Evolutionary conservation across 37 sponge, comb jelly and placozoan genomes (phyloP).

Genomic region (Aplysina aerophoba): DNA sequence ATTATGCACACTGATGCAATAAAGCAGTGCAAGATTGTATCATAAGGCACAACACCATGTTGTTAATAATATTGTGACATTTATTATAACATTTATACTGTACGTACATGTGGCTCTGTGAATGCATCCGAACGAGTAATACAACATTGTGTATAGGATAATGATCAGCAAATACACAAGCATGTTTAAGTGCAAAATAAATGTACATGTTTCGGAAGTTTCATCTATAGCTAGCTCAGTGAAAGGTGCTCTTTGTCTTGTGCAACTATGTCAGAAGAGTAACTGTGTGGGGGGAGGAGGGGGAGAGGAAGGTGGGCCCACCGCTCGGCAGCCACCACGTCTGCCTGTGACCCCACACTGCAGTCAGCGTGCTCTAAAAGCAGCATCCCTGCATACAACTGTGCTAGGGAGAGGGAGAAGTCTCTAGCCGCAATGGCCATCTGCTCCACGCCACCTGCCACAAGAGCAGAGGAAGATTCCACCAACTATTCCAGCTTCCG

Average conservation of each 20-base stretch:
- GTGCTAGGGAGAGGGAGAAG: constrained; percentile 65
- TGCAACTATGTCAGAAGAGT: background rate
- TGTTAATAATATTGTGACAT: no score
- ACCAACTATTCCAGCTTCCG: background rate
- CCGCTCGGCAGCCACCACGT: constrained; percentile 38
- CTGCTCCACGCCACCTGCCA: background rate
- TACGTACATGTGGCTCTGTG: no score
- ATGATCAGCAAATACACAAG: background rate
- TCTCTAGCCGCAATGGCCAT: constrained; percentile 78
- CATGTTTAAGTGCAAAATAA: background rate
- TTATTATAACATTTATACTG: no score
- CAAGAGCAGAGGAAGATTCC: background rate
- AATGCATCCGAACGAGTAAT: no score
- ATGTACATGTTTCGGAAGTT: background rate
- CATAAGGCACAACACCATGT: no score
- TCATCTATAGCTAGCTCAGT: background rate
- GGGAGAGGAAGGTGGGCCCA: constrained; percentile 34
- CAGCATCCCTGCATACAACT: constrained; percentile 59
- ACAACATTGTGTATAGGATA: background rate
- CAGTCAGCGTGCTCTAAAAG: constrained; percentile 60
- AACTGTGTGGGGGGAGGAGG: background rate
- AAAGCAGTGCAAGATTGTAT: no score
- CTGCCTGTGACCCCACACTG: background rate
- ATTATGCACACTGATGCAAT: no score
- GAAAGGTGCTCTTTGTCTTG: background rate